Evolutionary conservation across 1,140 invertebrate species (phyloP), one percentile per base, ranked within the genome.

Genomic region (Temnothorax longispinosus): DNA sequence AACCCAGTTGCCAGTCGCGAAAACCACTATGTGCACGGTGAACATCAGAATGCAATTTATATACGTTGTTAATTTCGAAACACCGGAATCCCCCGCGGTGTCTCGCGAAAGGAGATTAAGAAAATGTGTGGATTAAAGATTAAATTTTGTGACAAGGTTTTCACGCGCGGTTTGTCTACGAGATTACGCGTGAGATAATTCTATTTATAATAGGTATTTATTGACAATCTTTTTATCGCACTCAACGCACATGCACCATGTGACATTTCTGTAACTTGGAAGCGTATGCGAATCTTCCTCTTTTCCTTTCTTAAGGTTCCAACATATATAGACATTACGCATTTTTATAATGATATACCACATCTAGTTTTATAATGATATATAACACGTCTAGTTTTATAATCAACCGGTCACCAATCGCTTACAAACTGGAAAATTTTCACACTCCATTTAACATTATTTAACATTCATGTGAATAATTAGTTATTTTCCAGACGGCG

Each of bases 41-140:
- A 44, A 69, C 69, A 82, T 82, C 65, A 60, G 38, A 82, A 58
- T 32, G 54, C 54, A 60, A 84, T 84, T 84, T 74, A 74, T 84
- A 21, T 38, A 74, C 41, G 54, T 50, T 74, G 80, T 84, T 75
- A 50, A 75, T 74, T 84, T 54, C 80, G 6, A 74, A 62, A 74
- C 44, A 11, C 2, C 3, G 18, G 4, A 64, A 0, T 47, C 60
- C 11, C 60, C 11, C 27, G 27, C 27, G 6, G 7, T 27, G 4
- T 47, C 47, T 35, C 58, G 41, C 44, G 3, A 71, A 44, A 11
- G 18, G 3, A 44, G 77, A 81, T 60, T 60, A 35, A 50, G 62
- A 35, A 50, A 74, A 18, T 21, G 52, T 15, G 13, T 32, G 15
- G 67, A 27, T 44, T 27, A 27, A 27, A 27, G 56, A 47, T 62